Evolutionary conservation across 2,797 vertebrate genomes (phyloP), one percentile per base, ranked within the genome.

Genomic region (Amphiprion clarkii): DNA sequence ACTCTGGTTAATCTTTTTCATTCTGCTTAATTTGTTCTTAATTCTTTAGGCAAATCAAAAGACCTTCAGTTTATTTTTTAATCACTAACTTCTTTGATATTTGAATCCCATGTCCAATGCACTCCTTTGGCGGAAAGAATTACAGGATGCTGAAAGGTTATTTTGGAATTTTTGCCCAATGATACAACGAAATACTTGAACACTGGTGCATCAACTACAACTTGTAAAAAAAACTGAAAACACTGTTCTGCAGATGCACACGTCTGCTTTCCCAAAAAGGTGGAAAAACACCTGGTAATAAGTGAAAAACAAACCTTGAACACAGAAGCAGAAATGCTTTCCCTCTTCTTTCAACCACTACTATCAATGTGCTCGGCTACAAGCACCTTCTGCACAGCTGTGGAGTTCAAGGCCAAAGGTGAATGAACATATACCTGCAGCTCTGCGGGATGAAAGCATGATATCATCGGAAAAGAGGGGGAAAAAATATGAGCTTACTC

Each of bases 401-500:
- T 5, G 19, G 46, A 65, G 59, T 65, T 42, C 1, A 19, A 25
- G 57, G 62, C 64, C 52, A 77, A 75, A 78, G 44, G 49, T 71
- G 42, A 53, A 67, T 52, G 56, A 33, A 56, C 10, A 8, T 36
- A 13, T 23, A 33, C 42, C 17, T 11, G n/a, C 57, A 31, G 27
- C 54, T 68, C 51, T 44, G 23, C 55, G 14, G 12, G 31, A 36
- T 33, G n/a, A 68, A 58, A 62, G 36, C 16, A 63, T 12, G 40
- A 62, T 36, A 51, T 70, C 5, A 19, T 27, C 48, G 19, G 4
- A 60, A 71, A 67, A 78, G 6, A 29, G 2, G 5, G 52, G 17
- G 59, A 65, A 36, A 23, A 59, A 73, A 78, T 54, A 36, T 40
- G 7, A 69, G 6, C 8, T 71, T 40, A 54, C n/a, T 61, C 62